phyloP scores from a whole-genome alignment of 2,113 vertebrate genomes.

The Odocoileus hemionus region DNA sequence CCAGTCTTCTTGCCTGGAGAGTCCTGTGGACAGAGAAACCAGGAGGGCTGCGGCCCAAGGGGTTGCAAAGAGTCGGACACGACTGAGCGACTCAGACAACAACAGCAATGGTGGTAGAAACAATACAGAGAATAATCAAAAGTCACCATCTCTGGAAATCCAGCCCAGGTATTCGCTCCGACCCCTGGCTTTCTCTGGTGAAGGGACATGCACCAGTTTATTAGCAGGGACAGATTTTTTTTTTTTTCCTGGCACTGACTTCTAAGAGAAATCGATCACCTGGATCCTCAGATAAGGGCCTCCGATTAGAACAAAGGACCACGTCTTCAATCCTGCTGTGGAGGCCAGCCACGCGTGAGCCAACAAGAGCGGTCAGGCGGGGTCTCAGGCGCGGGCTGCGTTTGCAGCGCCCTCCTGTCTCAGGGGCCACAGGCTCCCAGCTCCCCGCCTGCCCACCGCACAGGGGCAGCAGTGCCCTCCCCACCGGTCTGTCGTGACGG shows the following conservation, averaged over 20 bases:
- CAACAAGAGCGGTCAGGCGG: neutral
- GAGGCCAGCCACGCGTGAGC: neutral
- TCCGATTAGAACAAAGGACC: neutral
- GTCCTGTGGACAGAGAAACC: neutral
- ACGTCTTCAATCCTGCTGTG: neutral
- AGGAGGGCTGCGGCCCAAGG: neutral
- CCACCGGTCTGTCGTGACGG: neutral
- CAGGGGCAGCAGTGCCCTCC: neutral
- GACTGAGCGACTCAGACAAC: neutral
- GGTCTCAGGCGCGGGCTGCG: accelerated
- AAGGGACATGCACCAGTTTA: neutral
- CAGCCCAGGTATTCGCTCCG: neutral
- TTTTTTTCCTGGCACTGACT: neutral
- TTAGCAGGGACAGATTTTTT: neutral
- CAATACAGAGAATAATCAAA: neutral
- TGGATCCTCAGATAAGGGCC: neutral
- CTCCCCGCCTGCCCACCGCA: accelerated
- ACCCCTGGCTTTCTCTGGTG: neutral
- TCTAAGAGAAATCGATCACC: neutral
- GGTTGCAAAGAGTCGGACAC: neutral
- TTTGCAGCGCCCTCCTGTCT: neutral
- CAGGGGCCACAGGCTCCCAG: neutral
- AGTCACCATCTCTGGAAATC: neutral
- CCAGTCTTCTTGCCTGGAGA: neutral
- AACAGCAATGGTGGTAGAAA: neutral